phyloP scores from a whole-genome alignment of 2,113 vertebrate genomes.

The Dipodomys spectabilis region DNA sequence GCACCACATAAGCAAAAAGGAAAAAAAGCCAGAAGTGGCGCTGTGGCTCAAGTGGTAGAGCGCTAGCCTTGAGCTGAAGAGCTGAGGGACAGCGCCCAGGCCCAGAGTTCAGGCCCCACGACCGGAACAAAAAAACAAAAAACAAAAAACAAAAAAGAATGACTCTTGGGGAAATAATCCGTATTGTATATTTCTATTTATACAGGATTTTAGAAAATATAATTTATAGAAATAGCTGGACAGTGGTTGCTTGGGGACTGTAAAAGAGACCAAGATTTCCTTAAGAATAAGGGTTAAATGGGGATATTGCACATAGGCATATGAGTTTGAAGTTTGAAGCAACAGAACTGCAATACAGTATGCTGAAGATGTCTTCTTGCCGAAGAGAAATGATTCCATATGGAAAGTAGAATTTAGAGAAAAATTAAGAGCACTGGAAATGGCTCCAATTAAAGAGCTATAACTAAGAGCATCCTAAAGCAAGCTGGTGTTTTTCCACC shows the following conservation, averaged over 20 bases:
- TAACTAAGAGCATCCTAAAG: background rate
- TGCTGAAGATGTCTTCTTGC: background rate
- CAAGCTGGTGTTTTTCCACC: slow-evolving; percentile 44
- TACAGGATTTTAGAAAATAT: slow-evolving; percentile 16
- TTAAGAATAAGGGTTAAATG: slow-evolving; percentile 45
- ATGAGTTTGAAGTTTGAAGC: background rate
- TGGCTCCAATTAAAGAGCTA: slow-evolving; percentile 68
- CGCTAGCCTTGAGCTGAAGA: no score
- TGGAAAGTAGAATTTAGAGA: background rate
- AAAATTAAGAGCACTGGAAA: background rate
- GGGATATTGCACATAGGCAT: background rate
- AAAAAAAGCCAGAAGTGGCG: no score
- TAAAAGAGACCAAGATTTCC: background rate
- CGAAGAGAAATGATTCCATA: slow-evolving; percentile 12
- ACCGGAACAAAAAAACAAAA: background rate
- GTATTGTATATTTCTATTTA: background rate
- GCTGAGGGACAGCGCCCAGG: no score
- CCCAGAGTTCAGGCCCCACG: no score
- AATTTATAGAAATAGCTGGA: slow-evolving; percentile 18
- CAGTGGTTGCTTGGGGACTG: background rate
- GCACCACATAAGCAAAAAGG: no score
- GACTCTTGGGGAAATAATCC: background rate
- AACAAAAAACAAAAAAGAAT: no score
- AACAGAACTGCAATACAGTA: background rate
- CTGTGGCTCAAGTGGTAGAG: no score